phyloP scores from a whole-genome alignment of 2,113 vertebrate genomes.

The Alces alces region DNA sequence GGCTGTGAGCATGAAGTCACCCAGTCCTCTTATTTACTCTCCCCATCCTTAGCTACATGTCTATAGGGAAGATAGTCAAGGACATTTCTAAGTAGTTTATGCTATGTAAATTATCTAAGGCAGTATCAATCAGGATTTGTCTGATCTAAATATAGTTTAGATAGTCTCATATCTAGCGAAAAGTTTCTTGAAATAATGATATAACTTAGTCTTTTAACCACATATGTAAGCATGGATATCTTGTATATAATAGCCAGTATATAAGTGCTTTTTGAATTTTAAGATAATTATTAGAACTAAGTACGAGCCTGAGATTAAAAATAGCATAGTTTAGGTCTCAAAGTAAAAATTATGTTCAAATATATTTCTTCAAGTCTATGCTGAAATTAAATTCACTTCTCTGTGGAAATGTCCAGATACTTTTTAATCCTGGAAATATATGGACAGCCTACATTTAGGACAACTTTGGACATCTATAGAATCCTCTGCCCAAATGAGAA shows the following conservation, averaged over 20 bases:
- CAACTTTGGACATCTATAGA: background rate
- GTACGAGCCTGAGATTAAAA: background rate
- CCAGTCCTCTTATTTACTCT: background rate
- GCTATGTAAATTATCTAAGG: background rate
- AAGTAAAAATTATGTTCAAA: constrained; percentile 1
- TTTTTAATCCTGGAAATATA: background rate
- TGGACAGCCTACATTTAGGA: background rate
- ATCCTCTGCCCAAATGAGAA: background rate
- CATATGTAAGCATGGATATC: background rate
- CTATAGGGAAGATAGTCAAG: background rate
- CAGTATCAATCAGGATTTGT: background rate
- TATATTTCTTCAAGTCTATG: background rate
- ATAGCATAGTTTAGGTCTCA: background rate
- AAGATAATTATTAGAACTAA: background rate
- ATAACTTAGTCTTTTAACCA: background rate
- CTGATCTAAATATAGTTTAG: background rate
- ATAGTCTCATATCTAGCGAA: background rate
- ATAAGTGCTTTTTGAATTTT: background rate
- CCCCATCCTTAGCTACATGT: background rate
- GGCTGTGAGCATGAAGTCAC: background rate
- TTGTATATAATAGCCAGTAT: background rate
- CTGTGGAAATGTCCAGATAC: background rate
- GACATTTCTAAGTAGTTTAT: background rate
- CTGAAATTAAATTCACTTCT: background rate
- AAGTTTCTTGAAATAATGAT: background rate